phyloP scores from a whole-genome alignment of 92 coral and sea anemone species.

The Porites evermanni region DNA sequence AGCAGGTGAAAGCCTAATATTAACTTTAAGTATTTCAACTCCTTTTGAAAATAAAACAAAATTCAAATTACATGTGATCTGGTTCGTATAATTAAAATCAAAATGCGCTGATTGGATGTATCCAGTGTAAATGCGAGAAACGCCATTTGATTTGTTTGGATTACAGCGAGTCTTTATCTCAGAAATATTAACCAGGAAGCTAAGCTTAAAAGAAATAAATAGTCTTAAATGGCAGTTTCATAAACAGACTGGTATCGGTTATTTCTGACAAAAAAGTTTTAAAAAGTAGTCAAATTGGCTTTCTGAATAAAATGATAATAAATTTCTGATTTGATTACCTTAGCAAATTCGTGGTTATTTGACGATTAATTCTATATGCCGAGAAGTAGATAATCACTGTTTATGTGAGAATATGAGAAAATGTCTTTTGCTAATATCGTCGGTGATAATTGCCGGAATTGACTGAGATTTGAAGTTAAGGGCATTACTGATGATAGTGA shows the following conservation, averaged over 20 bases:
- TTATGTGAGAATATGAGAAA: not conserved
- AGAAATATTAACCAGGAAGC: conserved; percentile 1
- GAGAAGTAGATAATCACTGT: not conserved
- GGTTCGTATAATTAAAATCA: conserved; percentile 10
- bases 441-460: not conserved
- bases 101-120: conserved; percentile 16
- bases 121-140: not conserved
- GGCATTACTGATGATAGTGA: not conserved
- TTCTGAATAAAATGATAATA: not conserved
- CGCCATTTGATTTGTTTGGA: conserved; percentile 9
- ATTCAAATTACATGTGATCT: not conserved
- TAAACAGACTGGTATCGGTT: too few species aligned
- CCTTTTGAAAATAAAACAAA: not conserved
- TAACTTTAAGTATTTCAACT: not conserved
- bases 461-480: not conserved
- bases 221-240: too few species aligned
- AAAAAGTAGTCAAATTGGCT: not conserved
- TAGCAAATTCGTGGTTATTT: not conserved
- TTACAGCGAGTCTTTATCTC: not conserved
- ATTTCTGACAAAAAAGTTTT: too few species aligned
- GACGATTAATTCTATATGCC: not conserved
- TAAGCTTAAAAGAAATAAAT: not conserved
- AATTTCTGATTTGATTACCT: not conserved
- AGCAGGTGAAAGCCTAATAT: not conserved
- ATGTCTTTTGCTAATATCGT: not conserved